These are phyloP conservation scores for Aphodius granarius DNA, from an alignment of 2,888 invertebrate species.

Conservation along the genomic window DNA sequence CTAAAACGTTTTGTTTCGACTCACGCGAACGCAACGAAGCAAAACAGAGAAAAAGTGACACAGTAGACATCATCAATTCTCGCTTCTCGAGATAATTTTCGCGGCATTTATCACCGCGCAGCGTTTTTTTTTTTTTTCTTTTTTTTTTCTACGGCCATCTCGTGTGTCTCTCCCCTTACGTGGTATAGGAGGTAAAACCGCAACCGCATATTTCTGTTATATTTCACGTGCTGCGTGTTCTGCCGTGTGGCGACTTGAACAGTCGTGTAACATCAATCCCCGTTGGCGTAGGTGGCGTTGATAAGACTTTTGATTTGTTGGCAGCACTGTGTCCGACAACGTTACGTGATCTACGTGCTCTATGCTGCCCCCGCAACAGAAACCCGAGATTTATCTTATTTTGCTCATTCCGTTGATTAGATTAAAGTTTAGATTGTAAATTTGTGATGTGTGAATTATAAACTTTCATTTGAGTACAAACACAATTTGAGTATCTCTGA, in stretches of 20 bases:
- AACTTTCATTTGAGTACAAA: too few relatives aligned
- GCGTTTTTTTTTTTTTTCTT: constrained; percentile 20
- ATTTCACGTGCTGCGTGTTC: neutral
- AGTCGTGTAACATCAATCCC: neutral
- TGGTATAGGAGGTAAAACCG: neutral
- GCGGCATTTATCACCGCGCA: neutral
- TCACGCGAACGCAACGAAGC: neutral
- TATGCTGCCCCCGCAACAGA: too few relatives aligned
- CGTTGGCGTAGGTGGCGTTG: neutral
- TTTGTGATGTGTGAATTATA: too few relatives aligned
- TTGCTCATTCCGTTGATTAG: too few relatives aligned
- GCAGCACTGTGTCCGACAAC: neutral
- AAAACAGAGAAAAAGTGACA: neutral
- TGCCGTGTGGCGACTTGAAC: neutral
- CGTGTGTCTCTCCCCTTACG: neutral
- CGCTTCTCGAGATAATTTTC: neutral
- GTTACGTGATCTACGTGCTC: neutral
- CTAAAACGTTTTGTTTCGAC: too few relatives aligned
- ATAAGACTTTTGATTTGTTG: neutral
- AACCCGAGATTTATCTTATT: too few relatives aligned
- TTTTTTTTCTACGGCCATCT: too few relatives aligned
- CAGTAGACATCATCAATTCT: neutral
- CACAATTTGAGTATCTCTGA: too few relatives aligned
- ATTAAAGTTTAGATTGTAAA: too few relatives aligned
- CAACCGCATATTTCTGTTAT: neutral